Evolutionary conservation across 1,140 invertebrate species (phyloP), one percentile per base, ranked within the genome.

Genomic region (Artemia franciscana): DNA sequence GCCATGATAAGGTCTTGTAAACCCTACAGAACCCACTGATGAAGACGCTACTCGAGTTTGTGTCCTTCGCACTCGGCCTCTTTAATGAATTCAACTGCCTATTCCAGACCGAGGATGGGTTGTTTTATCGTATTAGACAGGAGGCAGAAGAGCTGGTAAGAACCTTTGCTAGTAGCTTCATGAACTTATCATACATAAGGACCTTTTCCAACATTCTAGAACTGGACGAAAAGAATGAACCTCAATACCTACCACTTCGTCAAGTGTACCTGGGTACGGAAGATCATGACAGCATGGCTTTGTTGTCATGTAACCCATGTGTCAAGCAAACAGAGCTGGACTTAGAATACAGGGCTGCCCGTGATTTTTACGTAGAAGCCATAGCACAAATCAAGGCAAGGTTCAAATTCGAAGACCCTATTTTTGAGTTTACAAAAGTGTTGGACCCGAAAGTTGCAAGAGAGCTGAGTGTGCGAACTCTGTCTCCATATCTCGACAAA

Each of bases 71-170:
- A n/a, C n/a, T n/a, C n/a, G n/a, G n/a, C n/a, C n/a, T n/a, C n/a
- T n/a, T n/a, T n/a, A n/a, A n/a, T n/a, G n/a, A n/a, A n/a, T n/a
- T n/a, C n/a, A n/a, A n/a, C n/a, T n/a, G n/a, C n/a, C n/a, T n/a
- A n/a, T n/a, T n/a, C n/a, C n/a, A n/a, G n/a, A n/a, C n/a, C n/a
- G n/a, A n/a, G n/a, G n/a, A n/a, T n/a, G n/a, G n/a, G n/a, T 61
- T 71, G 18, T 60, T 72, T 4, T 62, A 70, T 60, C 65, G 61
- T 63, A 5, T 72, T 26, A 68, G 68, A 66, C 60, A 63, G 60
- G 63, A 67, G 63, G 62, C 61, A 59, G 26, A 66, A 25, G 65
- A 59, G 30, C 65, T 66, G 15, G 39, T 66, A 59, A 24, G 59
- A 63, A 64, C 23, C n/a, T 60, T 69, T 4, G 39, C 60, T 51